phyloP scores from a whole-genome alignment of 2,888 invertebrate genomes.

The Oasisia sp. region DNA sequence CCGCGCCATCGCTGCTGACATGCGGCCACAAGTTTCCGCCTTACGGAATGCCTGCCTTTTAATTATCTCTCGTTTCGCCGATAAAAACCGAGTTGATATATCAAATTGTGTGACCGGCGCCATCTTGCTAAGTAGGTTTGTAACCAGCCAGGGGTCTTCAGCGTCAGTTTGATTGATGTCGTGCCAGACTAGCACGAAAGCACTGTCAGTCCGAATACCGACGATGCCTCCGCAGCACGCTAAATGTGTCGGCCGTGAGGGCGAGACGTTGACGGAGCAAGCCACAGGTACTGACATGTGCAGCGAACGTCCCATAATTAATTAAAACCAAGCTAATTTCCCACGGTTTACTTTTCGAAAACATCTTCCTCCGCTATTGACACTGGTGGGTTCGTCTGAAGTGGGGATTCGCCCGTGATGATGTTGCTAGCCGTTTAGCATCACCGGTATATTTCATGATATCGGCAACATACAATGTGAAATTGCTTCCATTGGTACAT shows the following conservation, averaged over 20 bases:
- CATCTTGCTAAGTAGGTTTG: constrained; percentile 17
- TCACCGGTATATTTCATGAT: background rate
- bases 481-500: background rate
- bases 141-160: background rate
- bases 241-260: background rate
- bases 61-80: constrained; percentile 3
- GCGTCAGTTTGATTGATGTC: constrained; percentile 5
- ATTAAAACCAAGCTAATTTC: background rate
- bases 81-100: constrained; percentile 17
- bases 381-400: background rate
- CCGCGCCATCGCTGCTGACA: background rate
- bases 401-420: background rate
- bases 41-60: constrained; percentile 13
- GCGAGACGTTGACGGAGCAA: background rate
- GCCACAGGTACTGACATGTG: background rate
- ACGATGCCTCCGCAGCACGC: constrained; percentile 3
- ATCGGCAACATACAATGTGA: background rate
- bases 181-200: background rate
- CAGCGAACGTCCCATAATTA: background rate
- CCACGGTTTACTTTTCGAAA: background rate
- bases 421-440: background rate
- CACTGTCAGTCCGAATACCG: background rate
- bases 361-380: background rate
- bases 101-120: constrained; percentile 17
- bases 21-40: background rate